A percentile compares a stretch with the other conserved stretches of the same genome.
Evolutionary conservation across 30 jellyfish, hydroid and myxozoan species (phyloP).

Genomic region (Aurelia coerulea): DNA sequence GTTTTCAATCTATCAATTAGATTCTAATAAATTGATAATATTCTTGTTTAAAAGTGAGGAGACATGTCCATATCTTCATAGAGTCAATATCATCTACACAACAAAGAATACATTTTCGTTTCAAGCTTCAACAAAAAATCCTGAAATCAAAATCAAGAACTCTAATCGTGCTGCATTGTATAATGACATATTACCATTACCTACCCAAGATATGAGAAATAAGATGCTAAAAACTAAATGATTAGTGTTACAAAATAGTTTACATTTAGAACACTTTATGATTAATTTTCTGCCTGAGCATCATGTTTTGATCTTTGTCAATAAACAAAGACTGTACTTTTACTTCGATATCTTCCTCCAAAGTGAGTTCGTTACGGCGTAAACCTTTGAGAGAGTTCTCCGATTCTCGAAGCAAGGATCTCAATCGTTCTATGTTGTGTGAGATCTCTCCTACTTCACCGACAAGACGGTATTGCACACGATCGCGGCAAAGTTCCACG

Average conservation of each 20-base stretch:
- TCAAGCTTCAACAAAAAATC: neutral
- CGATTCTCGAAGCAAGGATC: slow-evolving; percentile 68
- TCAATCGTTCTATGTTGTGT: slow-evolving; percentile 77
- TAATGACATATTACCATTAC: neutral
- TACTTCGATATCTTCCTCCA: slow-evolving; percentile 88
- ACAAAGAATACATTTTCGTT: too few relatives aligned
- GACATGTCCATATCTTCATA: too few relatives aligned
- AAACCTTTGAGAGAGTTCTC: slow-evolving; percentile 81
- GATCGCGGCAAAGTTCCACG: slow-evolving; percentile 93
- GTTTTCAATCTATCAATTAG: too few relatives aligned
- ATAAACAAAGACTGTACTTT: slow-evolving; percentile 81
- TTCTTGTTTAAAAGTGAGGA: too few relatives aligned
- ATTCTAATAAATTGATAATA: too few relatives aligned
- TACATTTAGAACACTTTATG: slow-evolving; percentile 43
- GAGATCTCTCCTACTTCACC: slow-evolving; percentile 85
- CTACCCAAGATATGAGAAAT: neutral
- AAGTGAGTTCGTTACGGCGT: slow-evolving; percentile 74
- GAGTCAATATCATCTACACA: too few relatives aligned
- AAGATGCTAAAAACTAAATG: neutral
- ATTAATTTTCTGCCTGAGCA: slow-evolving; percentile 75
- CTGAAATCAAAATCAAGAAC: neutral
- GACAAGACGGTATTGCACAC: slow-evolving; percentile 87
- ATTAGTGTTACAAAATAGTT: neutral
- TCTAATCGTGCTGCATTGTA: neutral
- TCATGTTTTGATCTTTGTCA: slow-evolving; percentile 90